Percentiles rank a stretch among this genome's conserved stretches.
phyloP scores from a whole-genome alignment of 2,888 invertebrate genomes.

The Cosmopolites sordidus region DNA sequence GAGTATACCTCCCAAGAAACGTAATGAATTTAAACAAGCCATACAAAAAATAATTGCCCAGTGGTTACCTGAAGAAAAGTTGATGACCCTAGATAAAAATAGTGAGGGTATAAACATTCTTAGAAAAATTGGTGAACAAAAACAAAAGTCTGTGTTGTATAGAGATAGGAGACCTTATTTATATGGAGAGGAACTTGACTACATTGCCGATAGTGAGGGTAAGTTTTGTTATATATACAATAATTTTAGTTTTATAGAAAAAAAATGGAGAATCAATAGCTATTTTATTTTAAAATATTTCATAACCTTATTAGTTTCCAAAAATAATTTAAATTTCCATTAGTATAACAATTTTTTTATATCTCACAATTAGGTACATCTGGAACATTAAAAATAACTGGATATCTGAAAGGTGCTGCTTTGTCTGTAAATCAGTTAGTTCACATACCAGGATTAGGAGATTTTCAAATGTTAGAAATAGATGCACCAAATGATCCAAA shows the following conservation, averaged over 20 bases:
- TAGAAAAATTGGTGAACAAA: constrained; percentile 73
- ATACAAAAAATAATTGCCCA: constrained; percentile 63
- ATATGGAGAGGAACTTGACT: constrained; percentile 75
- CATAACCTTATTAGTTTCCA: not conserved
- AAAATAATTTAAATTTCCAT: not conserved
- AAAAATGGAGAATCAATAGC: no score
- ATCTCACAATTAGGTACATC: constrained; percentile 27
- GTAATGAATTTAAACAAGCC: constrained; percentile 62
- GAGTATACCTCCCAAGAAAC: constrained; percentile 68
- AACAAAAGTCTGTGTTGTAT: constrained; percentile 67
- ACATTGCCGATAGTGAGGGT: constrained; percentile 51
- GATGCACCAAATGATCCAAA: constrained; percentile 68
- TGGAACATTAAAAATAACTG: constrained; percentile 76
- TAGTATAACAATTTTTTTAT: not conserved
- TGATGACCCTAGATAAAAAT: constrained; percentile 71
- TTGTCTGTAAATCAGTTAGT: constrained; percentile 84
- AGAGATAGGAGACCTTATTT: constrained; percentile 81
- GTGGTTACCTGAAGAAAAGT: constrained; percentile 78
- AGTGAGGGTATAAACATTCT: constrained; percentile 72
- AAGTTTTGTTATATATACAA: no score
- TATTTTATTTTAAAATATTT: no score
- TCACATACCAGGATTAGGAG: constrained; percentile 88
- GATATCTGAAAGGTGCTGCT: constrained; percentile 79
- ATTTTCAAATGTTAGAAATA: constrained; percentile 86
- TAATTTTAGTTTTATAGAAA: no score